phyloP scores from a whole-genome alignment of 1,140 invertebrate species.

The Drosophila pandora region DNA sequence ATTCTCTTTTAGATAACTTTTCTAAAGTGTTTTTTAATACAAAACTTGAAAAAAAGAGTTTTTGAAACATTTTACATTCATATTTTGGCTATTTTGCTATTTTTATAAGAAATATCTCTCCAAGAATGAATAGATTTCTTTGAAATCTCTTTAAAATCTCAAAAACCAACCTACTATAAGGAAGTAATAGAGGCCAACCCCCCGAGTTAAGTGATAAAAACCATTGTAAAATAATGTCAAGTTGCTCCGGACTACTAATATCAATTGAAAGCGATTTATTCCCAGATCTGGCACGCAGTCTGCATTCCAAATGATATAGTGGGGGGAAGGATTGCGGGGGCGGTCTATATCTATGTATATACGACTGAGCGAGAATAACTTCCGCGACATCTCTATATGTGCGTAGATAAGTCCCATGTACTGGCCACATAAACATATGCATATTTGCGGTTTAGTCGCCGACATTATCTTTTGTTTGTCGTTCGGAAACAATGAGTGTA shows the following conservation, averaged over 20 bases:
- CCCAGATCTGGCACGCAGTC: conserved; percentile 48
- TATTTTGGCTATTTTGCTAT: no score
- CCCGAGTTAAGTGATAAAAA: conserved; percentile 6
- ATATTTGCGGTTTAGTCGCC: conserved; percentile 53
- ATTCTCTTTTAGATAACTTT: no score
- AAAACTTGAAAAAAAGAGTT: no score
- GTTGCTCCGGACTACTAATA: conserved; percentile 37
- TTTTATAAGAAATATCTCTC: no score
- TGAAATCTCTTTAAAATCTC: no score
- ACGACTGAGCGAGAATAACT: conserved; percentile 32
- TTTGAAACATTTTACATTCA: no score
- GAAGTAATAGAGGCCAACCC: no score
- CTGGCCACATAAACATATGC: conserved; percentile 37
- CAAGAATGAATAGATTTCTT: no score
- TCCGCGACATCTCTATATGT: conserved; percentile 46
- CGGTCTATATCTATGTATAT: conserved; percentile 25
- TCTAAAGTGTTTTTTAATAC: no score
- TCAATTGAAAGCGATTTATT: conserved; percentile 28
- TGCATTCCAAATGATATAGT: conserved; percentile 54
- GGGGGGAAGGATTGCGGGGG: conserved; percentile 32
- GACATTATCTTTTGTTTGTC: conserved; percentile 57
- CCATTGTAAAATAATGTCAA: conserved; percentile 43
- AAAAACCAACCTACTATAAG: no score
- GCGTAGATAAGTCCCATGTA: conserved; percentile 8
- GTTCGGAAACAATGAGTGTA: conserved; percentile 39